phyloP scores from a whole-genome alignment of 2,888 invertebrate genomes.

The Melipona bicolor region DNA sequence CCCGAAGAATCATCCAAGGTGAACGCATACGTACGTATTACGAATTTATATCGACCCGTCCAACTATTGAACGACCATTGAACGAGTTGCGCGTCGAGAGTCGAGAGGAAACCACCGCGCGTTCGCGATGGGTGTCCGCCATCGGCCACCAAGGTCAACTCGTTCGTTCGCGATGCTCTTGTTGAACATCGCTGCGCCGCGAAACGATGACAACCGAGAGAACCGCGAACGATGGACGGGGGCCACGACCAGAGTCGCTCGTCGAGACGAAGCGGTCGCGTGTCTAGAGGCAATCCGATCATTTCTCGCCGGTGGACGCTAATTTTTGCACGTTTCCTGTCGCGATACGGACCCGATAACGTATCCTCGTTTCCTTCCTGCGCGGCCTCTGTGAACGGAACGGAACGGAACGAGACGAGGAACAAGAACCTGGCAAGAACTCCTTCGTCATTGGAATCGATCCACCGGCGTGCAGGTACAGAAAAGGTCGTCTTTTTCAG shows the following conservation, averaged over 20 bases:
- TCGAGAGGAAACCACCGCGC: slow-evolving; percentile 12
- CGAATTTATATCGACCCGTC: not conserved
- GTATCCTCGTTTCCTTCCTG: not conserved
- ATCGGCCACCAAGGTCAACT: slow-evolving; percentile 51
- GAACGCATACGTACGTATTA: too few species aligned
- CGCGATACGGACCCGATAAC: slow-evolving; percentile 39
- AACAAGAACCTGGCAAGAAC: too few species aligned
- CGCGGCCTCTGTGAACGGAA: not conserved
- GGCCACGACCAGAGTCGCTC: not conserved
- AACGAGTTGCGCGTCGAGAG: not conserved
- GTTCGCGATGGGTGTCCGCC: slow-evolving; percentile 27
- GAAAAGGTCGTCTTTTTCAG: slow-evolving; percentile 51
- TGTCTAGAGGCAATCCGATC: slow-evolving; percentile 54
- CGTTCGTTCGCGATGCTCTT: slow-evolving; percentile 45
- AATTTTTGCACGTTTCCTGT: slow-evolving; percentile 51
- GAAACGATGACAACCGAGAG: not conserved
- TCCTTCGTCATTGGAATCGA: slow-evolving; percentile 25
- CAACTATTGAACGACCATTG: not conserved
- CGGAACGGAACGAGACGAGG: slow-evolving; percentile 6
- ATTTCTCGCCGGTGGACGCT: slow-evolving; percentile 22
- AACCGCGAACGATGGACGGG: not conserved
- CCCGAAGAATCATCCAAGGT: too few species aligned
- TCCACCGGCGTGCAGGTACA: slow-evolving; percentile 32
- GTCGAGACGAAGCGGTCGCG: slow-evolving; percentile 39
- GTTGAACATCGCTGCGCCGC: slow-evolving; percentile 30